phyloP scores from a whole-genome alignment of 2,888 invertebrate genomes.

The Andrena camellia region DNA sequence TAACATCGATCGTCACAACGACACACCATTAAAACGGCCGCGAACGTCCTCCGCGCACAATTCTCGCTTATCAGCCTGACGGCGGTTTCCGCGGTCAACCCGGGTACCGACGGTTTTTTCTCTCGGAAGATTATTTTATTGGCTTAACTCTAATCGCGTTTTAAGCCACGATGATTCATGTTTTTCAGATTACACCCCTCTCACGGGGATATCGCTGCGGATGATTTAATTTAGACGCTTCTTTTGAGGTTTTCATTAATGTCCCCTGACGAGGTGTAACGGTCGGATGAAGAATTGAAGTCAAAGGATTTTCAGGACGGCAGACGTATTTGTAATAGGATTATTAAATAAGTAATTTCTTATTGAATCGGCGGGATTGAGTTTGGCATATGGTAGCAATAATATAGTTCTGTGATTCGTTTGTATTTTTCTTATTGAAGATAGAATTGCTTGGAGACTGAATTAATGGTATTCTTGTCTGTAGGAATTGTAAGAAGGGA shows the following conservation, averaged over 20 bases:
- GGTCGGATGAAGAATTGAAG: neutral
- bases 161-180: conserved; percentile 44
- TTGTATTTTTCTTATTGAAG: too few relatives aligned
- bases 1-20: conserved; percentile 11
- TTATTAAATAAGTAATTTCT: too few relatives aligned
- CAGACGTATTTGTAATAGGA: too few relatives aligned
- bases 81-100: conserved; percentile 3
- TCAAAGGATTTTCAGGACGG: neutral
- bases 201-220: neutral
- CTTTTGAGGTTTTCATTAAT: conserved; percentile 7
- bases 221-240: conserved; percentile 23
- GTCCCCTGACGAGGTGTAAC: neutral
- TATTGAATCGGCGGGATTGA: too few relatives aligned
- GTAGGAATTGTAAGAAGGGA: too few relatives aligned
- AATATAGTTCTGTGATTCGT: too few relatives aligned
- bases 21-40: conserved; percentile 14
- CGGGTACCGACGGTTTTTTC: conserved; percentile 1
- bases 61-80: conserved; percentile 14
- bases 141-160: conserved; percentile 27
- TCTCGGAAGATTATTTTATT: conserved; percentile 41
- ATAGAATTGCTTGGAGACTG: too few relatives aligned
- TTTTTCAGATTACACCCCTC: conserved; percentile 15
- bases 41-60: neutral
- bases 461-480: too few relatives aligned
- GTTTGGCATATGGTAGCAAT: too few relatives aligned